Evolutionary conservation across 2,888 invertebrate genomes (phyloP).

Genomic region (Agriotes lineatus): DNA sequence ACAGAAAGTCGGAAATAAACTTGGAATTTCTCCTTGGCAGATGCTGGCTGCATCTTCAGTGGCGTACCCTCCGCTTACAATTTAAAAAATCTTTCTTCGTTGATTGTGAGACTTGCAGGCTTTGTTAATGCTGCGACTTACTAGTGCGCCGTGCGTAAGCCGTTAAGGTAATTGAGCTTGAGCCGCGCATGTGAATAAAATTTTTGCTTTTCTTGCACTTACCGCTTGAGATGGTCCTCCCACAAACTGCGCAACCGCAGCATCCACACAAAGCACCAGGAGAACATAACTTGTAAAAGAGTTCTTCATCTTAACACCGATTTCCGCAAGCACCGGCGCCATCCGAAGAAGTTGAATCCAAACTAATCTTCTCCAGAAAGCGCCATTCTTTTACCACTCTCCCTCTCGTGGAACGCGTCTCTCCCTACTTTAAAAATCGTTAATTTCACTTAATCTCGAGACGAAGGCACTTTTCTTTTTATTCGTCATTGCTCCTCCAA

Average conservation of each 20-base stretch:
- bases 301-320: slow-evolving; percentile 54
- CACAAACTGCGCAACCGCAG: slow-evolving; percentile 58
- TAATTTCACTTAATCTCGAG: slow-evolving; percentile 37
- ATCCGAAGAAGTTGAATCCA: slow-evolving; percentile 36
- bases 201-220: slow-evolving; percentile 41
- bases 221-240: slow-evolving; percentile 53
- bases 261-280: slow-evolving; percentile 55
- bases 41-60: no score
- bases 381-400: slow-evolving; percentile 51
- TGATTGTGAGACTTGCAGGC: no score
- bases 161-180: no score
- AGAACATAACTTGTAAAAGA: slow-evolving; percentile 55
- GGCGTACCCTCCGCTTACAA: no score
- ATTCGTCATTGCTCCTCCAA: not conserved
- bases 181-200: not conserved
- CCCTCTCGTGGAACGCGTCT: slow-evolving; percentile 43
- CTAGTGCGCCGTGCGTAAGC: no score
- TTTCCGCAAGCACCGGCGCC: slow-evolving; percentile 25
- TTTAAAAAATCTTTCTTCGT: no score
- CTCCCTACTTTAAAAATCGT: slow-evolving; percentile 34
- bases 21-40: no score
- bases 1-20: no score
- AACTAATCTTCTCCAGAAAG: slow-evolving; percentile 48
- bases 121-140: no score
- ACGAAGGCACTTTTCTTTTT: slow-evolving; percentile 28